A percentile compares a stretch with the other conserved stretches of the same genome.
These are phyloP conservation scores for Gymnobelideus leadbeateri DNA, from an alignment of 2,113 vertebrate species.

Conservation along the genomic window DNA sequence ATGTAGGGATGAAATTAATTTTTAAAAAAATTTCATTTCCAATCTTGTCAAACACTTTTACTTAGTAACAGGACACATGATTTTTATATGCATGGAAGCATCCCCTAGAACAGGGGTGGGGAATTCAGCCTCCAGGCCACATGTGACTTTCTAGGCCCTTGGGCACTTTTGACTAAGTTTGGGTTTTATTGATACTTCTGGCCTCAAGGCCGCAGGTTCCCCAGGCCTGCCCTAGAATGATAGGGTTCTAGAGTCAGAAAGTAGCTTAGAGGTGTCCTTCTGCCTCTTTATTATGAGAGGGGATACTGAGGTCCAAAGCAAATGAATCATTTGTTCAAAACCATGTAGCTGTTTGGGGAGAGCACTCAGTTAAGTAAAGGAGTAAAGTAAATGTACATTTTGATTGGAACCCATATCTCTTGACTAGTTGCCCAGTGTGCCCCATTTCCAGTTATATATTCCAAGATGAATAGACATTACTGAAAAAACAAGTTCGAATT, in stretches of 20 bases:
- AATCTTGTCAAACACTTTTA: neutral
- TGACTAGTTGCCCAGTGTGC: neutral
- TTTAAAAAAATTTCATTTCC: neutral
- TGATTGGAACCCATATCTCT: neutral
- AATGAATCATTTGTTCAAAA: neutral
- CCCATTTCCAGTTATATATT: neutral
- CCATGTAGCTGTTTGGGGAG: neutral
- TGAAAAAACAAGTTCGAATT: neutral
- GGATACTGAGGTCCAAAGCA: constrained; percentile 4
- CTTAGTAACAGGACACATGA: neutral
- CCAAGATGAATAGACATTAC: neutral
- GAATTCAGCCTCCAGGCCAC: neutral
- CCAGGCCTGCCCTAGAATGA: neutral
- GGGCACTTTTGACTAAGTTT: no score
- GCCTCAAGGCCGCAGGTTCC: no score
- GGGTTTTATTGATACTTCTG: no score
- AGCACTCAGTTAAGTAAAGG: neutral
- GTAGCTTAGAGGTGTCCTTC: neutral
- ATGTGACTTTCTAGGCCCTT: no score
- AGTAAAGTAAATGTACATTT: neutral
- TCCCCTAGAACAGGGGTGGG: constrained; percentile 8
- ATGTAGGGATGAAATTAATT: neutral
- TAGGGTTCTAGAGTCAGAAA: constrained; percentile 34
- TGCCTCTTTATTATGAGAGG: neutral
- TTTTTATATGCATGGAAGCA: neutral